Base-by-base conservation (phyloP, 1,140 invertebrate species). In the Harpegnathos saltator region DNA sequence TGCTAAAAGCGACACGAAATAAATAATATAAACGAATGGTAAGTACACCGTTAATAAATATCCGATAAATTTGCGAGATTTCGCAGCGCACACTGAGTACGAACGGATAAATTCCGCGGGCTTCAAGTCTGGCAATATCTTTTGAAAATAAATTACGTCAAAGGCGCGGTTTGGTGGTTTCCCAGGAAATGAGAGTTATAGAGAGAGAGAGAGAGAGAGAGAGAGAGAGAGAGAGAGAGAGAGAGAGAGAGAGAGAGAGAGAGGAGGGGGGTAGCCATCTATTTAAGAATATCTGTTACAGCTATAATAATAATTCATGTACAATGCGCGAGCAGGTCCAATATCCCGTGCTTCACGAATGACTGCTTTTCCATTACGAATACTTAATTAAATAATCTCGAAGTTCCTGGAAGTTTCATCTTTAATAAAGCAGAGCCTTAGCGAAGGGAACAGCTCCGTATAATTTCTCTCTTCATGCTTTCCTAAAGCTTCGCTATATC, bases 381-480 rank as follows among this genome's bases (percentile, higher is more conserved):
- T 83, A 84, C 62, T 87, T 87, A 88, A 88, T 88, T 87, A 87
- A 87, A 87, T 87, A 87, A 88, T 87, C 82, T 61, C 52, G 22
- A 75, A 74, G 78, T 84, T 74, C 74, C 24, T 33, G 50, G 50
- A 86, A 84, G 85, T 84, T 84, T 58, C 56, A 80, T 62, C 61
- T 84, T 75, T 81, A 84, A 61, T 54, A 74, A 73, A 66, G 71
- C 50, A 44, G 54, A 9, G 14, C 63, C 73, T 73, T 82, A 65
- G 56, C 54, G 58, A 38, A 52, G 59, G 54, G 48, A 86, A 48
- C 84, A 58, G 52, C 59, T 29, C 24, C 56, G 58, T 86, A 87
- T 86, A 87, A 86, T 86, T 86, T 87, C 85, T 73, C 59, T 52
- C 58, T 48, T 61, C 68, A 22, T 73, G 71, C 69, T 68, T 75